These are phyloP conservation scores for Anoura caudifer DNA, from an alignment of 2,113 vertebrate genomes.

Conservation along the genomic window DNA sequence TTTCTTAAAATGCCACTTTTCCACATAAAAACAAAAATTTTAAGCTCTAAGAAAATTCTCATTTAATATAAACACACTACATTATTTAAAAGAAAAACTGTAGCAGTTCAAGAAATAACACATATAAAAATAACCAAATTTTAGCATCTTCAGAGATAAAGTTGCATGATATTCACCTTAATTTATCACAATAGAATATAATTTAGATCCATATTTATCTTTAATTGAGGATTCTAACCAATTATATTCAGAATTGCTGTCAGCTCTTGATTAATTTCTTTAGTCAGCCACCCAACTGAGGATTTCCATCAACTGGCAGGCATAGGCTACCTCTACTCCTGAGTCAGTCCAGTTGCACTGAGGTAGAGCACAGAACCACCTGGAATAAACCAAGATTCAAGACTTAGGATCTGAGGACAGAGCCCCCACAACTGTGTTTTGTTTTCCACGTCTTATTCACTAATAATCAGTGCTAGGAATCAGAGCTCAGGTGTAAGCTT, in stretches of 20 bases:
- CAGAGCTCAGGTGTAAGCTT: neutral
- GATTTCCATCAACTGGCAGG: neutral
- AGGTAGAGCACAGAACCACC: neutral
- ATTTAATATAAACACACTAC: neutral
- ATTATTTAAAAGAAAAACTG: neutral
- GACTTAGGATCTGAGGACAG: neutral
- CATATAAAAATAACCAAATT: neutral
- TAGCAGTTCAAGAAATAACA: neutral
- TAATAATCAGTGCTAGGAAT: neutral
- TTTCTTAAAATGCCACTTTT: neutral
- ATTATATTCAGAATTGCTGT: neutral
- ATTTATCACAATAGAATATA: neutral
- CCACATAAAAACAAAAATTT: neutral
- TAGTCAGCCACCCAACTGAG: neutral
- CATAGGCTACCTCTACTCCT: neutral
- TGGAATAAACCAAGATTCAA: neutral
- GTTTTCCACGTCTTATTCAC: neutral
- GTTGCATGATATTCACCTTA: neutral
- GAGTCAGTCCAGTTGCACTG: neutral
- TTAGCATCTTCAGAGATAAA: neutral
- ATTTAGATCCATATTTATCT: neutral
- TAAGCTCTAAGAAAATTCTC: neutral
- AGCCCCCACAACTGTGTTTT: neutral
- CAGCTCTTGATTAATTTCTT: neutral
- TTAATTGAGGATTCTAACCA: neutral